Conservation (phyloP, 2,888 invertebrate species). For the Mylabris sibirica region DNA sequence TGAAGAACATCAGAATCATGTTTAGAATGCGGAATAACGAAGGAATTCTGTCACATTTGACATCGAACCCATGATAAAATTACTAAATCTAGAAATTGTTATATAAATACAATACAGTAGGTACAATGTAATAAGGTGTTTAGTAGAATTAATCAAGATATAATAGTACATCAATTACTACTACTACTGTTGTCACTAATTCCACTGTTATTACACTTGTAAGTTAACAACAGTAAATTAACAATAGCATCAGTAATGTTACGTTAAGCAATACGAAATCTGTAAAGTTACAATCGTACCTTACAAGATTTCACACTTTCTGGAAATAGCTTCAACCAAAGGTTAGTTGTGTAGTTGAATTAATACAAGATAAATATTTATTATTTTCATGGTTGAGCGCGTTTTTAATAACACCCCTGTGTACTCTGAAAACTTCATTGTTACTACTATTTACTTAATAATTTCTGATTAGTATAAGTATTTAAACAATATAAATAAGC, state of each 20-base stretch:
- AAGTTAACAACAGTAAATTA: constrained; percentile 43
- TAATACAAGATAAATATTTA: neutral
- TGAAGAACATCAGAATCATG: constrained; percentile 31
- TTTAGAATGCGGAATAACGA: constrained; percentile 23
- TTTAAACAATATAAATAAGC: neutral
- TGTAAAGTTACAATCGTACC: constrained; percentile 29
- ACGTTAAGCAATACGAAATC: constrained; percentile 29
- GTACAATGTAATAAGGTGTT: constrained; percentile 31
- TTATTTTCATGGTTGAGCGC: neutral
- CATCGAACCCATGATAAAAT: neutral
- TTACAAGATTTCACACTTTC: constrained; percentile 23
- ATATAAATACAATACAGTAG: constrained; percentile 27
- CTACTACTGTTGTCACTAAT: constrained; percentile 39
- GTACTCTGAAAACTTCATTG: neutral
- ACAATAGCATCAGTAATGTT: constrained; percentile 48
- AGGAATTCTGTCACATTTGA: neutral
- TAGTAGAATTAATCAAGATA: constrained; percentile 50
- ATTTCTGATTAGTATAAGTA: neutral
- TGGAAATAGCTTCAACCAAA: constrained; percentile 36
- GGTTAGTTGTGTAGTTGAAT: constrained; percentile 16
- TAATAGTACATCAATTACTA: constrained; percentile 41
- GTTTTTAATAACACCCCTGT: neutral
- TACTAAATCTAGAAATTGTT: neutral
- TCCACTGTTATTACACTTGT: constrained; percentile 22
- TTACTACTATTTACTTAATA: neutral